phyloP scores from a whole-genome alignment of 2,888 invertebrate genomes.

The Catonia carolina region DNA sequence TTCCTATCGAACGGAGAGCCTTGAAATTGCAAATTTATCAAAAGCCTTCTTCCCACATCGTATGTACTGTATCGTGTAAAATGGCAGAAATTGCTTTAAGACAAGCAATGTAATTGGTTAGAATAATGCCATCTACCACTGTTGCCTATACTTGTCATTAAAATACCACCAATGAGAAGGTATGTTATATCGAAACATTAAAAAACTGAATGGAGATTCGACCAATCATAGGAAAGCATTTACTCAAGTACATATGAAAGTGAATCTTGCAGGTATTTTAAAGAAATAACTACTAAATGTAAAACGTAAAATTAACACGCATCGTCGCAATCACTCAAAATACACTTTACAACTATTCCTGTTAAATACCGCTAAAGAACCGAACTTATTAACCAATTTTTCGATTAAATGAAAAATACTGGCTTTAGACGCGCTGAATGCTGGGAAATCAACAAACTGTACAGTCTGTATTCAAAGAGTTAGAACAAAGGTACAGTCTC shows the following conservation, averaged over 20 bases:
- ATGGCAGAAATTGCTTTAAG: slow-evolving; percentile 35
- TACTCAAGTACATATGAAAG: slow-evolving; percentile 23
- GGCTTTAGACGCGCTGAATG: too few relatives aligned
- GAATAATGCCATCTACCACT: slow-evolving; percentile 43
- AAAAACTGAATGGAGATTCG: slow-evolving; percentile 45
- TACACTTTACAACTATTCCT: too few relatives aligned
- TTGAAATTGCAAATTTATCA: slow-evolving; percentile 36
- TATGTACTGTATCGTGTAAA: slow-evolving; percentile 38
- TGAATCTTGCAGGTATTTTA: slow-evolving; percentile 22
- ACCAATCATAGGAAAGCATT: slow-evolving; percentile 42
- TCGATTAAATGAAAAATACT: too few relatives aligned
- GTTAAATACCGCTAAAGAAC: too few relatives aligned
- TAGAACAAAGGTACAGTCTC: too few relatives aligned
- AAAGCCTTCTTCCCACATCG: slow-evolving; percentile 37
- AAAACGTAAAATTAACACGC: too few relatives aligned
- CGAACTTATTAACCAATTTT: too few relatives aligned
- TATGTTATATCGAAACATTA: slow-evolving; percentile 36
- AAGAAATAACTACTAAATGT: slow-evolving; percentile 2
- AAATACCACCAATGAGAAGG: slow-evolving; percentile 43
- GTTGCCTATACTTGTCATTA: slow-evolving; percentile 44
- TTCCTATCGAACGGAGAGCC: slow-evolving; percentile 33
- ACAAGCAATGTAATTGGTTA: slow-evolving; percentile 47
- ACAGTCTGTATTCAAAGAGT: too few relatives aligned
- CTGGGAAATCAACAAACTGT: too few relatives aligned
- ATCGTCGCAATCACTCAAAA: too few relatives aligned